A percentile compares a stretch with the other conserved stretches of the same genome.
Evolutionary conservation across 92 coral and sea anemone genomes (phyloP).

Genomic region (Palythoa heliodiscus): DNA sequence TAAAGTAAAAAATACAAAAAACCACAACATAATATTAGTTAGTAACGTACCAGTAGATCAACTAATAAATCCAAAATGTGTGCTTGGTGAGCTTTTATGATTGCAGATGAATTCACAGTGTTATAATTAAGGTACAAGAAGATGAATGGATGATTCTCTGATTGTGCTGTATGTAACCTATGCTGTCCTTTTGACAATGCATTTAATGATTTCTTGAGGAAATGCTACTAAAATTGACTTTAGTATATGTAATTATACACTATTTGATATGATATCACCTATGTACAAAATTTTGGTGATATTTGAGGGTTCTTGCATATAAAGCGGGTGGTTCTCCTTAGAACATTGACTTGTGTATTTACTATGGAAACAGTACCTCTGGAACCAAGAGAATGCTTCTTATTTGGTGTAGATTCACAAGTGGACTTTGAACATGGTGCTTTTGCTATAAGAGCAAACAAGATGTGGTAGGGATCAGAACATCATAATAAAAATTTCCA

Average conservation of each 20-base stretch:
- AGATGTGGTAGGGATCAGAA: background rate
- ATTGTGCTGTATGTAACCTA: background rate
- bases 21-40: background rate
- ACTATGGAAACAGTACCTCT: background rate
- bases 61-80: background rate
- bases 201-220: background rate
- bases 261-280: background rate
- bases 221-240: background rate
- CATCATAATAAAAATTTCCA: background rate
- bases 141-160: background rate
- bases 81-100: constrained; percentile 1
- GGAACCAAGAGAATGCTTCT: constrained; percentile 1
- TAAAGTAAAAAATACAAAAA: background rate
- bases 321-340: background rate
- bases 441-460: background rate
- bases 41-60: background rate
- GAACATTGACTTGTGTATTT: background rate
- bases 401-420: constrained; percentile 3
- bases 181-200: constrained; percentile 1
- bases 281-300: background rate
- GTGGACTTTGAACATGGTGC: background rate
- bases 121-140: constrained; percentile 1
- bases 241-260: background rate
- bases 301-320: background rate
- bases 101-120: constrained; percentile 1